Evolutionary conservation across 1,140 invertebrate genomes (phyloP), one percentile per base, ranked within the genome.

Genomic region (Drosophila dunni): DNA sequence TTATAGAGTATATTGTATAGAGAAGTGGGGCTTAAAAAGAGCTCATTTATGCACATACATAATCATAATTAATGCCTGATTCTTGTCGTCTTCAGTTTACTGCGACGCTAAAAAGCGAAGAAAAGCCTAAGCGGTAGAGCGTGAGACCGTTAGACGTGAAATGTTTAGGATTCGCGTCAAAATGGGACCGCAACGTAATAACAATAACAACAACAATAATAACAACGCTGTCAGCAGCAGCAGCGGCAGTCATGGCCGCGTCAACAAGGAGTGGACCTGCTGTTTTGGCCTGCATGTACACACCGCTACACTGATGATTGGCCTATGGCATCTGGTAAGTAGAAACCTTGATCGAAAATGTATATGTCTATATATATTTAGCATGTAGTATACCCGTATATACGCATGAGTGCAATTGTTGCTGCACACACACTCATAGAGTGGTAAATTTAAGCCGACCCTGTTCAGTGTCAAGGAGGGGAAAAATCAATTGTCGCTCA

Each of bases 241-340:
- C 17, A 61, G 33, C 17, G 56, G 33, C 36, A 67, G 33, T 40
- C 50, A 58, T 50, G 58, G n/a, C 0, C 73, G 80, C 20, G 94
- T 94, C 75, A 95, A 94, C 66, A 92, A 92, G 78, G 95, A 96
- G 86, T 96, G 96, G 95, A 94, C 94, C 66, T 97, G 96, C 92
- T 96, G 95, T 85, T 95, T 96, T 79, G 97, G 96, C 86, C 94
- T 96, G 34, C 97, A 97, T 93, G 97, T 97, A 11, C 94, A 96
- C 68, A 97, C 96, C 38, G 96, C 96, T 20, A 97, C 96, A 9
- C 95, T 97, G 56, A 93, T 96, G 65, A 94, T 97, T 66, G 97
- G 96, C 82, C 93, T 96, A 82, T 96, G 96, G 95, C 96, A 97
- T 92, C 93, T 97, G 94, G 96, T 97, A 93, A 94, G 94, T 38